Evolutionary conservation across 2,888 invertebrate species (phyloP).

Genomic region (Girardia tigrina): DNA sequence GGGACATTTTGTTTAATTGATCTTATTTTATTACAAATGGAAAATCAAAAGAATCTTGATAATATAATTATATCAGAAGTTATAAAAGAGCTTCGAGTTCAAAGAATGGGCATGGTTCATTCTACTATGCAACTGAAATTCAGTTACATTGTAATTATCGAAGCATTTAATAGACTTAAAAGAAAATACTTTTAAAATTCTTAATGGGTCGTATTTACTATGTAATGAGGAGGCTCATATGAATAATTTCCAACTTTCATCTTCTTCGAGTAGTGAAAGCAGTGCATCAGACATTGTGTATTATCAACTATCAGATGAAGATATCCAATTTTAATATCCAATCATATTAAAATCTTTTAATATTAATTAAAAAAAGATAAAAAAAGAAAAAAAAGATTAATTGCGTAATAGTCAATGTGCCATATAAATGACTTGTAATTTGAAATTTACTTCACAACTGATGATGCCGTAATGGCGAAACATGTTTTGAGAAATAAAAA

Average conservation of each 20-base stretch:
- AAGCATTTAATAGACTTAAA: neutral
- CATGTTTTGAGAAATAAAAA: too few species aligned
- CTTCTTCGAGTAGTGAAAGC: neutral
- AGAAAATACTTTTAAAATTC: too few species aligned
- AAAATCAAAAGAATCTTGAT: neutral
- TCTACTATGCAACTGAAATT: neutral
- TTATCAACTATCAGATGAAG: neutral
- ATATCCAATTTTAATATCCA: too few species aligned
- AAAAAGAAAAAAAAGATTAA: too few species aligned
- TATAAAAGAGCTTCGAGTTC: neutral
- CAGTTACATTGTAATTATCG: neutral
- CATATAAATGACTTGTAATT: too few species aligned
- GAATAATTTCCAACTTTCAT: neutral
- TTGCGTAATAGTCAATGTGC: too few species aligned
- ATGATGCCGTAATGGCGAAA: too few species aligned
- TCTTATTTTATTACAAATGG: neutral
- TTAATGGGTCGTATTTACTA: neutral
- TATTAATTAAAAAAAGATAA: too few species aligned
- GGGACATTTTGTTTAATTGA: neutral
- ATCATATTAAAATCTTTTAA: too few species aligned
- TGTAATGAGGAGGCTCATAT: neutral
- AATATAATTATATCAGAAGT: neutral
- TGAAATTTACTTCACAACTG: too few species aligned
- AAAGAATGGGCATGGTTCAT: neutral
- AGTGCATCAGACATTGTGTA: neutral